Evolutionary conservation across 2,888 invertebrate genomes (phyloP), one percentile per base, ranked within the genome.

Genomic region (Acleris cristana): DNA sequence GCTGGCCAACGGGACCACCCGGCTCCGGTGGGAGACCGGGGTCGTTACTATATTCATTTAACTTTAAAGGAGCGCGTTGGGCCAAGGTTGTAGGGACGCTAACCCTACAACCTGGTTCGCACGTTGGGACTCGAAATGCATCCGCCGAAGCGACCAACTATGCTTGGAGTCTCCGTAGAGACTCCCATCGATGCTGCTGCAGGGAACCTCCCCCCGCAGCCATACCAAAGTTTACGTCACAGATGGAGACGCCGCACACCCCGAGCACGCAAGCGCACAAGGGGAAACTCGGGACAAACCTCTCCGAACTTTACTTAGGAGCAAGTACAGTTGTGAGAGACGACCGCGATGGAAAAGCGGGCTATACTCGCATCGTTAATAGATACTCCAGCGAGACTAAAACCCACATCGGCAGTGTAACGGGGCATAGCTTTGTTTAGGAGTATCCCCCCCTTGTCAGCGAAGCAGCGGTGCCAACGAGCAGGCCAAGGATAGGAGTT

Each of bases 21-120:
- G 23, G 1, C 52, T 52, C 52, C 52, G 14, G 52, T 52, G 52
- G 23, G 52, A 52, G 52, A 23, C 3, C 4, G 23, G 26, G 26
- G 6, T 6, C 26, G 26, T 26, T 6, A 0, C 0, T 5, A 5
- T 26, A 6, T 6, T 0, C 6, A 6, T 26, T 0, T 1, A 1
- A 6, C 5, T 6, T 26, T 0, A 1, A 6, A 6, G 26, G 6
- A 26, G 23, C 23, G 26, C 26, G 6, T 6, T 26, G 0, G 2
- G 6, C 26, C 26, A 1, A 26, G 26, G 6, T 26, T 1, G 6
- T 5, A 26, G 26, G 26, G 26, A 26, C 26, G 26, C 6, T 26
- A 26, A 26, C 26, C 26, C 26, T 6, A 26, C 26, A 1, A 26
- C 26, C 26, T 6, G 26, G 2, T 26, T 26, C 26, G 26, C 1